These are phyloP conservation scores for Mesochorus sp. DNA, from an alignment of 2,888 invertebrate species.

Conservation along the genomic window DNA sequence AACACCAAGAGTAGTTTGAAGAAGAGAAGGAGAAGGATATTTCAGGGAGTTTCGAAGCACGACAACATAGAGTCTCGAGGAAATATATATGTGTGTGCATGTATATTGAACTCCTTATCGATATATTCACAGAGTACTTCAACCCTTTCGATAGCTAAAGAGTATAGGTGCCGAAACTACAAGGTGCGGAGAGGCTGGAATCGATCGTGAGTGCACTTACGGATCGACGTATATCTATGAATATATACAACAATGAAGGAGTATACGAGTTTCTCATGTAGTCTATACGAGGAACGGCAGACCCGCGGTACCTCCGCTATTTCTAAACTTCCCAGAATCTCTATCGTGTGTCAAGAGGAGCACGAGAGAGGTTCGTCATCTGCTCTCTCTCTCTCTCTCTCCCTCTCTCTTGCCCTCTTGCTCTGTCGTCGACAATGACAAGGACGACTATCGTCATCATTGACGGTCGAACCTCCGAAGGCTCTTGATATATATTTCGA, in stretches of 20 bases:
- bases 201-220: conserved; percentile 59
- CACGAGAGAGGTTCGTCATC: background rate
- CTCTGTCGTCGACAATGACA: no score
- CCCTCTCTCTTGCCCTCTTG: no score
- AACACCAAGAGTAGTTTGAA: background rate
- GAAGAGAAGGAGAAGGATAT: conserved; percentile 14
- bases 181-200: conserved; percentile 28
- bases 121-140: background rate
- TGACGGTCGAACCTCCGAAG: conserved; percentile 4
- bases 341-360: background rate
- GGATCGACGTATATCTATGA: background rate
- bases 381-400: no score
- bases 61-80: conserved; percentile 18
- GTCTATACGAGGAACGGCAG: background rate
- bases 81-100: background rate
- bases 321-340: conserved; percentile 43
- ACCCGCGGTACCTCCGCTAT: conserved; percentile 33
- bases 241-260: conserved; percentile 16
- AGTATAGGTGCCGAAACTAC: conserved; percentile 12
- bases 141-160: conserved; percentile 23
- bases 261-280: background rate
- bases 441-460: background rate
- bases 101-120: background rate
- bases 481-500: background rate
- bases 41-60: conserved; percentile 36